phyloP scores from a whole-genome alignment of 2,797 vertebrate genomes.

The Natrix natrix region DNA sequence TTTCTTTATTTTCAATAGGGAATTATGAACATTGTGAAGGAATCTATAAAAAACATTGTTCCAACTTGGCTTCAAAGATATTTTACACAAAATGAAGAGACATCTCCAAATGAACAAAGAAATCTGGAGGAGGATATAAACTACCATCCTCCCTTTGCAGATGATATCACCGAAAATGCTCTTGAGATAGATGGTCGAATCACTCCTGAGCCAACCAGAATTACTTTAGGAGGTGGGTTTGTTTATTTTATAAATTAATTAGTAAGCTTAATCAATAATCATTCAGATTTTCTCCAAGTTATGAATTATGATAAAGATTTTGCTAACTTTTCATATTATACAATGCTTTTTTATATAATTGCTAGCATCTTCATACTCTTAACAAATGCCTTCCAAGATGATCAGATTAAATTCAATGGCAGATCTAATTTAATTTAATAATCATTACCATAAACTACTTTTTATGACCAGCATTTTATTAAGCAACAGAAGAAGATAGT shows the following conservation, averaged over 20 bases:
- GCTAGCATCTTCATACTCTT: neutral
- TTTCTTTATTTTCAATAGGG: slow-evolving; percentile 68
- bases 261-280: neutral
- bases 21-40: slow-evolving; percentile 92
- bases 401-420: neutral
- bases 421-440: neutral
- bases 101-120: slow-evolving; percentile 57
- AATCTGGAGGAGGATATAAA: slow-evolving; percentile 69
- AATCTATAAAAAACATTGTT: slow-evolving; percentile 96
- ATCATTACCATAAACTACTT: neutral
- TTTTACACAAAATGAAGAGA: slow-evolving; percentile 81
- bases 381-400: neutral
- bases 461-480: neutral
- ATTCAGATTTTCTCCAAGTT: neutral
- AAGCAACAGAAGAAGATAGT: neutral
- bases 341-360: neutral
- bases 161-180: slow-evolving; percentile 80
- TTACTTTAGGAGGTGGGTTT: slow-evolving; percentile 81
- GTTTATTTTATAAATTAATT: neutral
- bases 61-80: slow-evolving; percentile 96
- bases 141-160: slow-evolving; percentile 70
- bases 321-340: slow-evolving; percentile 35
- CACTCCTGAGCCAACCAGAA: slow-evolving; percentile 83
- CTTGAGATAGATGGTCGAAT: slow-evolving; percentile 77
- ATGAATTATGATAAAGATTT: neutral